Evolutionary conservation across 2,888 invertebrate species (phyloP).

Genomic region (Pseudeuparius sepicola): DNA sequence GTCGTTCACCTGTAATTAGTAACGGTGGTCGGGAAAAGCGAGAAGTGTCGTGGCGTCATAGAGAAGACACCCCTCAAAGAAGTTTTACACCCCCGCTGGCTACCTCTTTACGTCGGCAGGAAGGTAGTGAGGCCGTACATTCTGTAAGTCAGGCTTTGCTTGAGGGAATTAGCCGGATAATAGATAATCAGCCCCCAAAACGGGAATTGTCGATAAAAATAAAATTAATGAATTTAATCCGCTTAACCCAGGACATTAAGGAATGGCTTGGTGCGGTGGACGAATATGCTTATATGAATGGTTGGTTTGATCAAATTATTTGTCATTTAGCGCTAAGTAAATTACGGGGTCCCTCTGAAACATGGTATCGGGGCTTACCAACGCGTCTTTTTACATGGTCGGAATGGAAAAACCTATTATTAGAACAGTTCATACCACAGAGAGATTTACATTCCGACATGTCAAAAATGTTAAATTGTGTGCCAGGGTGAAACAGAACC

Average conservation of each 20-base stretch:
- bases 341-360: conserved; percentile 15
- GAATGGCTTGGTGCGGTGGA: conserved; percentile 17
- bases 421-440: conserved; percentile 15
- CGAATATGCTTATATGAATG: conserved; percentile 16
- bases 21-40: conserved; percentile 4
- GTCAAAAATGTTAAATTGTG: conserved; percentile 5
- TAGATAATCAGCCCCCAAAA: too few species aligned
- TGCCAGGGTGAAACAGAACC: neutral
- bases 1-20: conserved; percentile 5
- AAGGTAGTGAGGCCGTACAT: conserved; percentile 11
- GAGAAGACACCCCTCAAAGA: conserved; percentile 3
- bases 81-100: conserved; percentile 7
- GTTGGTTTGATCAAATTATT: conserved; percentile 14
- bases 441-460: conserved; percentile 13
- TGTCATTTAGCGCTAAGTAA: conserved; percentile 17
- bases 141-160: conserved; percentile 7
- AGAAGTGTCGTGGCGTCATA: too few species aligned
- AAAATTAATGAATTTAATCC: conserved; percentile 18
- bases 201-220: too few species aligned
- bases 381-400: conserved; percentile 16
- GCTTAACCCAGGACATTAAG: conserved; percentile 11
- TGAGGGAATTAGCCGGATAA: too few species aligned
- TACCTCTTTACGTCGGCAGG: conserved; percentile 6
- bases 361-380: conserved; percentile 17
- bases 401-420: conserved; percentile 17